Evolutionary conservation across 2,888 invertebrate genomes (phyloP), one percentile per base, ranked within the genome.

Genomic region (Orthonychiurus folsomi): DNA sequence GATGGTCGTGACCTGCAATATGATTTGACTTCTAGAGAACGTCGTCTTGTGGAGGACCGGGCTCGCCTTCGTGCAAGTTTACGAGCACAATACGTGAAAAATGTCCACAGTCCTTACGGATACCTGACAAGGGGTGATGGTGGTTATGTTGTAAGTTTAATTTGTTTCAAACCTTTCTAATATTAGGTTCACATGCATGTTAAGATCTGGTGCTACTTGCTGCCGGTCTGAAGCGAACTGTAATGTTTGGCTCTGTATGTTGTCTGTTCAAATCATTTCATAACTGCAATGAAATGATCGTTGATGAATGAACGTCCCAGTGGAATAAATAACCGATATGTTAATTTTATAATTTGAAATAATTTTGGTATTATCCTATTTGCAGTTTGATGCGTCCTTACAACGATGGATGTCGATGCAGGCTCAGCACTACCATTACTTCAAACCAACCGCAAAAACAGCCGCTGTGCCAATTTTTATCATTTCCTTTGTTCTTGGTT

Each of bases 371-470:
- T 12, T 52, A 12, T 48, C n/a, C 20, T 52, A 9, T 52, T 52
- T 23, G 24, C 24, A 93, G 93, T 87, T 91, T 76, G 93, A 93
- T 77, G 79, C 85, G n/a, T 87, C 85, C 12, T 69, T 90, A 2
- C 85, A 87, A 73, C 83, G 88, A 60, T 89, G 83, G 75, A 79
- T 84, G 75, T 82, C 90, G 0, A 83, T 89, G 84, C 83, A 83
- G 76, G 82, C 82, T 0, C 82, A 82, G 5, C 78, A 82, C 59
- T 82, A 80, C 67, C 85, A 87, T 0, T 79, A 84, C 74, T 89
- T 89, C 75, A 82, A 81, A 74, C 84, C 88, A 0, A 86, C 83
- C 27, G 78, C 79, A 1, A 83, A 79, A 66, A 81, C 83, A 2
- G 77, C 82, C 63, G 69, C 81, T 50, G 84, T 83, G 56, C 69